Evolutionary conservation across 2,797 vertebrate genomes (phyloP).

Genomic region (Monodelphis domestica): DNA sequence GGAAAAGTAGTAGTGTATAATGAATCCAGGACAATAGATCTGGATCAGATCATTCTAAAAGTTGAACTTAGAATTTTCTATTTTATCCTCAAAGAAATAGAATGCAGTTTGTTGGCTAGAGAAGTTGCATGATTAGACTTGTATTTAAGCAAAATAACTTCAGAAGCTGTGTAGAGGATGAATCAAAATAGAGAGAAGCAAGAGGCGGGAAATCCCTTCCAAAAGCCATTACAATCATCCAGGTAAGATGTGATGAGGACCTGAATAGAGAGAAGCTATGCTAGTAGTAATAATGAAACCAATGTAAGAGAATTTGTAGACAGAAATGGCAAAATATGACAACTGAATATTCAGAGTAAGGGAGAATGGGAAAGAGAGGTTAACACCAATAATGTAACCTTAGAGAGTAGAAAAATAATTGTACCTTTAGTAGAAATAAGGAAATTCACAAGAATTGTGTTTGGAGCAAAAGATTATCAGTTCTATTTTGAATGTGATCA

Average conservation of each 20-base stretch:
- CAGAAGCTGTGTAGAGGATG: not conserved
- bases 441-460: not conserved
- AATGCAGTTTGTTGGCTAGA: not conserved
- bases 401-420: not conserved
- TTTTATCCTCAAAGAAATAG: not conserved
- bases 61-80: not conserved
- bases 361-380: not conserved
- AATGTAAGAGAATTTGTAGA: not conserved
- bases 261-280: not conserved
- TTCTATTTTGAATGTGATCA: not conserved
- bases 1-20: not conserved
- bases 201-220: not conserved
- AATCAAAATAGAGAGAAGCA: not conserved
- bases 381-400: not conserved
- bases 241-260: not conserved
- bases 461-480: not conserved
- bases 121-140: not conserved
- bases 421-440: not conserved
- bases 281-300: not conserved
- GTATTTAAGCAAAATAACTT: not conserved
- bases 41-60: not conserved
- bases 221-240: not conserved
- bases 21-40: not conserved
- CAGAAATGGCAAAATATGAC: not conserved
- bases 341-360: not conserved